A percentile compares a stretch with the other conserved stretches of the same genome.
Evolutionary conservation across 2,113 vertebrate species (phyloP).

Genomic region (Cebidichthys violaceus): DNA sequence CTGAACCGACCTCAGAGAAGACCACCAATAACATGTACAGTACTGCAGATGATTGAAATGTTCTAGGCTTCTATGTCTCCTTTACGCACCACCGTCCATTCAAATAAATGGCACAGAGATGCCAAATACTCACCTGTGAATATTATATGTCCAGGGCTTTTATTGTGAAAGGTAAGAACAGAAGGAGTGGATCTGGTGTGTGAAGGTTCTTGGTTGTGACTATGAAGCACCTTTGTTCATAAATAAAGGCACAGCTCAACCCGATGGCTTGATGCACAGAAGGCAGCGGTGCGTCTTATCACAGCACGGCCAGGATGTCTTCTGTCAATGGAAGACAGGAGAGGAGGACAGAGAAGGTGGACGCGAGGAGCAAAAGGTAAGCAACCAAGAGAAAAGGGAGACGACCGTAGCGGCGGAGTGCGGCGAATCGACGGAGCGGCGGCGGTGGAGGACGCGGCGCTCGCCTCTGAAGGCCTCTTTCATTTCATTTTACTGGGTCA

Average conservation of each 20-base stretch:
- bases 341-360: not conserved
- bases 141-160: no score
- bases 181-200: no score
- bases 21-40: no score
- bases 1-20: no score
- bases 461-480: conserved; percentile 48
- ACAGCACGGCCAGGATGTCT: conserved; percentile 20
- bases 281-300: conserved; percentile 12
- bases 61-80: not conserved
- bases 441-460: conserved; percentile 47
- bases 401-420: conserved; percentile 20
- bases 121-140: not conserved
- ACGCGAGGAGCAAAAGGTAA: conserved; percentile 1
- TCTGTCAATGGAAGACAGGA: not conserved
- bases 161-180: no score
- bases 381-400: conserved; percentile 8
- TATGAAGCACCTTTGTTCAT: no score
- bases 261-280: no score
- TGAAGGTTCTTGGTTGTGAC: no score
- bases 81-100: not conserved
- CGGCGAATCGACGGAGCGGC: conserved; percentile 45
- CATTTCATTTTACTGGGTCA: conserved; percentile 53
- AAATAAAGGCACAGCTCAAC: no score
- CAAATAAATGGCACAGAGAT: not conserved
- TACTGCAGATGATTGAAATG: not conserved